A percentile compares a stretch with the other conserved stretches of the same genome.
These are phyloP conservation scores for Zaprionus davidi DNA, from an alignment of 1,140 invertebrate genomes.

Conservation along the genomic window DNA sequence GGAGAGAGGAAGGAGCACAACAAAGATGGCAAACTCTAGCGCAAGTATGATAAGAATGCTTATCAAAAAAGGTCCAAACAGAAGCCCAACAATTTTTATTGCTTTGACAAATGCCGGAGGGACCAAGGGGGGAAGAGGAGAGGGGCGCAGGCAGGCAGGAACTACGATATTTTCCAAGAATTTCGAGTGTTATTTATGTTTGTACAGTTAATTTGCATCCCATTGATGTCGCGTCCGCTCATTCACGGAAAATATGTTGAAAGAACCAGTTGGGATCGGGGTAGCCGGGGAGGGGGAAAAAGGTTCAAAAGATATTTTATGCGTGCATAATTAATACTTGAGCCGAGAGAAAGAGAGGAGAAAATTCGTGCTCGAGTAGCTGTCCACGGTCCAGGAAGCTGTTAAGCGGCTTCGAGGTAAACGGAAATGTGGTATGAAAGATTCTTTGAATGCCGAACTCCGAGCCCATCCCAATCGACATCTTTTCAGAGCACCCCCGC, in stretches of 20 bases:
- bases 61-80: constrained; percentile 52
- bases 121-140: neutral
- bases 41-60: constrained; percentile 50
- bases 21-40: constrained; percentile 29
- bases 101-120: constrained; percentile 72
- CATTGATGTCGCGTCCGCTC: constrained; percentile 71
- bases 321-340: constrained; percentile 81
- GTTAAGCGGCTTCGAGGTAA: constrained; percentile 56
- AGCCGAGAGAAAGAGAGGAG: constrained; percentile 23
- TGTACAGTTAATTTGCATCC: constrained; percentile 82
- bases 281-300: constrained; percentile 39
- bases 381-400: constrained; percentile 1
- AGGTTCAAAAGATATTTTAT: constrained; percentile 81
- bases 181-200: constrained; percentile 82
- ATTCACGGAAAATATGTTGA: constrained; percentile 54
- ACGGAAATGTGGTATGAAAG: constrained; percentile 71
- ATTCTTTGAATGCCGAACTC: constrained; percentile 53
- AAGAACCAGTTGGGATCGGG: constrained; percentile 36
- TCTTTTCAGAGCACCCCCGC: constrained; percentile 38
- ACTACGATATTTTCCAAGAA: constrained; percentile 62
- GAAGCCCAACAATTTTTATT: constrained; percentile 77
- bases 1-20: constrained; percentile 18
- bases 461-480: constrained; percentile 10
- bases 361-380: constrained; percentile 14
- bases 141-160: neutral